Evolutionary conservation across 2,113 vertebrate genomes (phyloP), one percentile per base, ranked within the genome.

Genomic region (Vicugna pacos): DNA sequence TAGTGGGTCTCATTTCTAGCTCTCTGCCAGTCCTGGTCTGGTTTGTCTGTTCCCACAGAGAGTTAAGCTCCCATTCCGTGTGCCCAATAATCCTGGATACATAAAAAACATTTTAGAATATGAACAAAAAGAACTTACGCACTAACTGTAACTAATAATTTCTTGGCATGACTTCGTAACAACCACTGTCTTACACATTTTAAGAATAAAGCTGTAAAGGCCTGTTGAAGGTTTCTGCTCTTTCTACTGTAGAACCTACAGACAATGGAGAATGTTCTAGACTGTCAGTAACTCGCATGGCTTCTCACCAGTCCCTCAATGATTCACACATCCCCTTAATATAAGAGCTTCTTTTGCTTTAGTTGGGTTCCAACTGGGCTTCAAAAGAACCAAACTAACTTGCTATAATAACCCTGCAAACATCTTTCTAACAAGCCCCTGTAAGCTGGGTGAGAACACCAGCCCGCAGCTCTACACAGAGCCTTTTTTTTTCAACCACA

Each of bases 171-270:
- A 94, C 13, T 82, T 94, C 42, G 54, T 82, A 82, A 79, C 50
- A 87, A 62, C 35, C 35, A 89, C 24, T 52, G 48, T 87, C 30
- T 87, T 64, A 93, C 35, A 54, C 22, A 62, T 72, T 80, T 93
- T 50, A 92, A 95, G 79, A 91, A 73, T 56, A 91, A 94, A 88
- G 67, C 24, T 79, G 24, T 83, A 77, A 77, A 94, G 42, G 70
- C 86, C 24, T 81, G 8, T 42, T 52, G 13, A 93, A 90, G 32
- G 35, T 84, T 89, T 73, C 80, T 30, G 16, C 0, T 89, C 30
- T 70, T 96, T 73, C 12, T 81, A 46, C 46, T 70, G 22, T 48
- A 82, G 69, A 65, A 83, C 69, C 52, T 92, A 52, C 15, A 91
- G 54, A 76, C 28, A 67, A 60, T 46, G 13, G 54, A 94, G 82